These are phyloP conservation scores for Smutsia gigantea DNA, from an alignment of 2,797 vertebrate genomes.

Conservation along the genomic window DNA sequence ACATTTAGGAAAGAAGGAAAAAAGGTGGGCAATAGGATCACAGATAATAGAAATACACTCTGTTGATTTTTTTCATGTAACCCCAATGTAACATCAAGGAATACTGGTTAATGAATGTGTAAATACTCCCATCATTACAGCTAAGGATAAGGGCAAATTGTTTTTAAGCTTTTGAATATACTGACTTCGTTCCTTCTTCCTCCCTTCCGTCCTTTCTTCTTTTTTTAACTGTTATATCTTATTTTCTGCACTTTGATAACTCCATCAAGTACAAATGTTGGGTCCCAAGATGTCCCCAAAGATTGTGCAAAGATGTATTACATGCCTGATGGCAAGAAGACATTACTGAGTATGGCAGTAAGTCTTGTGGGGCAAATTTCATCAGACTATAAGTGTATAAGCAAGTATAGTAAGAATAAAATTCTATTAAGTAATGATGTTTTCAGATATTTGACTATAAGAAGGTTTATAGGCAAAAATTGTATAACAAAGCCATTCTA, in stretches of 20 bases:
- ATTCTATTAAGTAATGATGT: not conserved
- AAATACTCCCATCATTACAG: not conserved
- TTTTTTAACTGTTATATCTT: not conserved
- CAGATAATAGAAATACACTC: not conserved
- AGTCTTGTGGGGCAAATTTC: not conserved
- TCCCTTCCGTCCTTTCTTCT: too few species aligned
- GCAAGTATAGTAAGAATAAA: conserved; percentile 12
- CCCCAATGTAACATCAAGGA: not conserved
- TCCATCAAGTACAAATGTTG: not conserved
- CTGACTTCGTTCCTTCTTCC: not conserved
- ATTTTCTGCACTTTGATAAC: not conserved
- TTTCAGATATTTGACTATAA: not conserved
- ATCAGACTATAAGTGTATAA: not conserved
- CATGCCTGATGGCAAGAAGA: not conserved
- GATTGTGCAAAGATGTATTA: not conserved
- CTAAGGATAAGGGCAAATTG: not conserved
- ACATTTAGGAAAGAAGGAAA: not conserved
- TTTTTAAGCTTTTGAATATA: not conserved
- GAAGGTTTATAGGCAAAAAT: not conserved
- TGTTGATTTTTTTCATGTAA: not conserved
- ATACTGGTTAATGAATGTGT: not conserved
- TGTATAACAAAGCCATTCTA: not conserved
- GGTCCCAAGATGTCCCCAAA: not conserved
- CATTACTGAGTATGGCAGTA: not conserved
- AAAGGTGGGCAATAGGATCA: not conserved